Base-by-base conservation (phyloP, 2,797 vertebrate species). In the Anabacerthia variegaticeps region DNA sequence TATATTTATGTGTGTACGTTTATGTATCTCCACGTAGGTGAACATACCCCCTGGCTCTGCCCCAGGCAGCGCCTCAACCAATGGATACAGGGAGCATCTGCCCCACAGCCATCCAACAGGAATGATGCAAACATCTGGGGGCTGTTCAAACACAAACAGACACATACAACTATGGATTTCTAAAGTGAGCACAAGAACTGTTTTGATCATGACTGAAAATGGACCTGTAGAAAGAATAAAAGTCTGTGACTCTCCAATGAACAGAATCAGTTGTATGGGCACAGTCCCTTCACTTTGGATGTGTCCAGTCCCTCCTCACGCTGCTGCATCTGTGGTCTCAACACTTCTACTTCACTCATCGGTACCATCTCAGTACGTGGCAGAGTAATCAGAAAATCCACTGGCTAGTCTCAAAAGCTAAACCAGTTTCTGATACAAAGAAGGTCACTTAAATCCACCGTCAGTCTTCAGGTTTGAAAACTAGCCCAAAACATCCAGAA, bases 401-500 rank as follows among this genome's bases (percentile, higher is more conserved):
- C 74, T 82, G 55, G 83, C 49, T 89, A 48, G 66, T 76, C 82
- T 69, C 76, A 92, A 86, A 85, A 88, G 66, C 51, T 58, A 76
- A 88, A 92, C 41, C 65, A 87, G 81, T 52, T 94, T 58, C 73
- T 61, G 16, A 61, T 84, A n/a, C 52, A 72, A 87, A 92, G 67
- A 94, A 92, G 87, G 93, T 69, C 95, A 95, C 88, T 93, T 96
- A 79, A 94, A 88, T 72, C 63, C 72, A 80, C 71, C 34, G 26
- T 34, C 58, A 78, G 82, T 48, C 77, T 77, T n/a, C 30, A 92
- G 48, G 49, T 77, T 67, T 79, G 56, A 72, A 84, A 94, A 82
- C 49, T 41, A 61, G n/a, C 62, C 72, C n/a, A 51, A 59, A 76
- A 92, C 39, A 79, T 15, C 27, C 55, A 81, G 79, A 82, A 95